These are phyloP conservation scores for Apotomis betuletana DNA, from an alignment of 2,888 invertebrate species.

Conservation along the genomic window DNA sequence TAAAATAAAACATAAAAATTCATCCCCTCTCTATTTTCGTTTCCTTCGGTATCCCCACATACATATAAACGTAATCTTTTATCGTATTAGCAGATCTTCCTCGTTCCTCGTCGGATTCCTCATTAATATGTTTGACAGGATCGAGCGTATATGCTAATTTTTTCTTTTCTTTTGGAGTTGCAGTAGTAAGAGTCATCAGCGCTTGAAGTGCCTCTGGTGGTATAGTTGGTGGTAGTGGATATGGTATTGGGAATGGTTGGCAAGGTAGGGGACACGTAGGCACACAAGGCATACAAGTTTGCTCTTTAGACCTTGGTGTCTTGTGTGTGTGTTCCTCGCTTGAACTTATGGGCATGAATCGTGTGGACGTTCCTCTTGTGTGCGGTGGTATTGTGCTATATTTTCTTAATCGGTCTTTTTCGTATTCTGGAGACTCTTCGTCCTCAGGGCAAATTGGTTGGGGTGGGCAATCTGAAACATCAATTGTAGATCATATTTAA, in stretches of 20 bases:
- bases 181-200: neutral
- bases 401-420: neutral
- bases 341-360: neutral
- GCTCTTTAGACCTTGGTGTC: neutral
- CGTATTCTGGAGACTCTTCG: neutral
- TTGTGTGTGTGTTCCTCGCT: neutral
- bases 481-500: neutral
- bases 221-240: neutral
- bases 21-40: neutral
- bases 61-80: slow-evolving; percentile 6
- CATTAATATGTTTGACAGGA: too few relatives aligned
- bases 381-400: too few relatives aligned
- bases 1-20: too few relatives aligned
- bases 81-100: neutral
- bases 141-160: neutral
- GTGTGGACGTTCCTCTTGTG: too few relatives aligned
- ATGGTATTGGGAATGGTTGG: neutral
- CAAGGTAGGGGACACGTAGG: neutral
- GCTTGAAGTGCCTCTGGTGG: neutral
- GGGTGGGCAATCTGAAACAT: slow-evolving; percentile 4
- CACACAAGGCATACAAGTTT: slow-evolving; percentile 15
- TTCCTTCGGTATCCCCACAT: slow-evolving; percentile 12
- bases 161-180: neutral
- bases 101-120: neutral
- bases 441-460: slow-evolving; percentile 13